A percentile compares a stretch with the other conserved stretches of the same genome.
Evolutionary conservation across 2,113 vertebrate genomes (phyloP).

Genomic region (Tamias sibiricus): DNA sequence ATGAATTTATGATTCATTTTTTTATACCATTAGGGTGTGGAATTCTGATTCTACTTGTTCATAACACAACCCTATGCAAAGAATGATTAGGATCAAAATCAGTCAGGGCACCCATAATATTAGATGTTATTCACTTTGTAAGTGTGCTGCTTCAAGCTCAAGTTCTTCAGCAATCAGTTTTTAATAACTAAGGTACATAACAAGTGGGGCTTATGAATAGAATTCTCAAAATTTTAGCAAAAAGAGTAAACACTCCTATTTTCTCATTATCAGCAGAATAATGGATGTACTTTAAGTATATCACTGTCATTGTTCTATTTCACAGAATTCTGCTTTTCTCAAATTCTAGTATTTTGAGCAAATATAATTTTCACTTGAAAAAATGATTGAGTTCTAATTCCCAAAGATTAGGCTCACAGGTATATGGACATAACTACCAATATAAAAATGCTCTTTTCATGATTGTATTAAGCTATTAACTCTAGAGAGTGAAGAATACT

Average conservation of each 20-base stretch:
- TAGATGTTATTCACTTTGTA: neutral
- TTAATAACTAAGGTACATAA: neutral
- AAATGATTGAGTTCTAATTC: constrained; percentile 33
- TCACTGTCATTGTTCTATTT: constrained; percentile 10
- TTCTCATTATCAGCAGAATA: constrained; percentile 32
- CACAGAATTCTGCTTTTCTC: neutral
- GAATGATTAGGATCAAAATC: constrained; percentile 22
- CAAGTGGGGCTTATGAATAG: neutral
- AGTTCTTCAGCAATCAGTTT: neutral
- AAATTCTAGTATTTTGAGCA: constrained; percentile 46
- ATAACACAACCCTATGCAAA: neutral
- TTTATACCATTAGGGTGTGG: neutral
- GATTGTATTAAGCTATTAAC: neutral
- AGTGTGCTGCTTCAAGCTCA: neutral
- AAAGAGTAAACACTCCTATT: neutral
- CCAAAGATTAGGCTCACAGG: neutral
- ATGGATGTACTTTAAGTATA: constrained; percentile 37
- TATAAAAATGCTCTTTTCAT: constrained; percentile 13
- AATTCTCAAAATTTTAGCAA: constrained; percentile 45
- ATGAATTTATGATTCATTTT: neutral
- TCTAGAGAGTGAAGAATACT: neutral
- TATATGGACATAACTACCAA: neutral
- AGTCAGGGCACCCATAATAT: neutral
- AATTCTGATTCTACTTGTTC: neutral
- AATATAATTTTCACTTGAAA: constrained; percentile 35